phyloP scores from a whole-genome alignment of 2,888 invertebrate genomes.

The Oscheius sp. region DNA sequence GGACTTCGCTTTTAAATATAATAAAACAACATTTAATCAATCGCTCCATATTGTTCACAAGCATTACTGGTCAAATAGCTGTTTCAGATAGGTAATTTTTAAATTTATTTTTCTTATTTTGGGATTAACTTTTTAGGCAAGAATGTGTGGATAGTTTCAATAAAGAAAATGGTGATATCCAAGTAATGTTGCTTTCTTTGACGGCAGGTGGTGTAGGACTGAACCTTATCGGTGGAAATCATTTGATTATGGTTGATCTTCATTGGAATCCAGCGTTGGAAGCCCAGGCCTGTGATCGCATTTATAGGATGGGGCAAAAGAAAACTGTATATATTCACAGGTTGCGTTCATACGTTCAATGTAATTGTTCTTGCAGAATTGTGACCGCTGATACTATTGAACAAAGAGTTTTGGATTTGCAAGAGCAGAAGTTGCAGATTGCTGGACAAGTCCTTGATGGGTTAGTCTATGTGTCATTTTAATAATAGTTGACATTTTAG shows the following conservation, averaged over 20 bases:
- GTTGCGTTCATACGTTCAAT: constrained; percentile 74
- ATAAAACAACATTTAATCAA: constrained; percentile 80
- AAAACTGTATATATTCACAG: constrained; percentile 86
- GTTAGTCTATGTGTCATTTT: constrained; percentile 37
- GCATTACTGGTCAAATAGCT: constrained; percentile 84
- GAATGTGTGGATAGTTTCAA: constrained; percentile 81
- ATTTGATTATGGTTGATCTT: constrained; percentile 88
- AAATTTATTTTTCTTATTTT: neutral
- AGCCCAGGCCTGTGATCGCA: constrained; percentile 90
- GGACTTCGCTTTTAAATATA: constrained; percentile 86
- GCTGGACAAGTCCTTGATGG: constrained; percentile 77
- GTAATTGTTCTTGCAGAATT: constrained; percentile 77
- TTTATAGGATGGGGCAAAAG: constrained; percentile 89
- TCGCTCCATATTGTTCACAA: constrained; percentile 75
- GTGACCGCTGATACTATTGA: constrained; percentile 88
- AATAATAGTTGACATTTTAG: constrained; percentile 44
- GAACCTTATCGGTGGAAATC: constrained; percentile 91
- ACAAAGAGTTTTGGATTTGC: constrained; percentile 84
- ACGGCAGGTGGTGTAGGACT: constrained; percentile 94
- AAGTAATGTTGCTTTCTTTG: constrained; percentile 84
- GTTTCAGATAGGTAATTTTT: constrained; percentile 42
- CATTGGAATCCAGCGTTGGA: constrained; percentile 89
- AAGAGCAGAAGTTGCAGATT: constrained; percentile 83
- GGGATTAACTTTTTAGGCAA: constrained; percentile 58
- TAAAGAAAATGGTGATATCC: constrained; percentile 77